A percentile compares a stretch with the other conserved stretches of the same genome.
These are phyloP conservation scores for Halcyon malimbica DNA, from an alignment of 2,113 vertebrate genomes.

Conservation along the genomic window DNA sequence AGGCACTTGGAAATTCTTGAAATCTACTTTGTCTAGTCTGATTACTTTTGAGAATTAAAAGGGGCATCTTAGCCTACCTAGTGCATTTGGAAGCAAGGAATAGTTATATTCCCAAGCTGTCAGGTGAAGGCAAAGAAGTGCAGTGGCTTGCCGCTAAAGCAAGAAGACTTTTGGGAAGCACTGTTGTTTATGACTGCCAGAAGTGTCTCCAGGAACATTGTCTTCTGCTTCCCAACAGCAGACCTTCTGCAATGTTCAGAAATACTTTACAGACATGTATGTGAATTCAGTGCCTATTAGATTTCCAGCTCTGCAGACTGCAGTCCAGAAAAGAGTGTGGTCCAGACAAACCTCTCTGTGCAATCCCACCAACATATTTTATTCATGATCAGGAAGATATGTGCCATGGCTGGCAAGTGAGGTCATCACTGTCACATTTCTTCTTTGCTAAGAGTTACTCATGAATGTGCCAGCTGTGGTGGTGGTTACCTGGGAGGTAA, in stretches of 20 bases:
- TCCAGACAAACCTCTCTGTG: neutral
- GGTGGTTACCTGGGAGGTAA: neutral
- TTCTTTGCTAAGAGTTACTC: neutral
- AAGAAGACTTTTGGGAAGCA: neutral
- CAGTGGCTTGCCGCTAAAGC: accelerated
- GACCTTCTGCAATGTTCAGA: neutral
- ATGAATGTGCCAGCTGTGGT: neutral
- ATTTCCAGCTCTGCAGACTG: neutral
- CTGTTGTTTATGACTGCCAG: neutral
- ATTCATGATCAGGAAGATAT: neutral
- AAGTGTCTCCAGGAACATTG: neutral
- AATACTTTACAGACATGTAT: neutral
- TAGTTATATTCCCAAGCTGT: neutral
- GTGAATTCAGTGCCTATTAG: neutral
- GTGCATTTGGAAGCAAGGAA: neutral
- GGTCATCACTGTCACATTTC: neutral
- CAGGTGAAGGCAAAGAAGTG: neutral
- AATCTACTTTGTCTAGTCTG: neutral
- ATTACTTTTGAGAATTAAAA: neutral
- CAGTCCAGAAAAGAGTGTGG: neutral
- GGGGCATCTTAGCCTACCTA: neutral
- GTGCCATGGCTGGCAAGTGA: neutral
- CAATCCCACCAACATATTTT: neutral
- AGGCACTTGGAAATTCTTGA: neutral
- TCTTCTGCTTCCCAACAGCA: neutral